These are phyloP conservation scores for Caerostris darwini DNA, from an alignment of 1,140 invertebrate genomes.

Conservation along the genomic window DNA sequence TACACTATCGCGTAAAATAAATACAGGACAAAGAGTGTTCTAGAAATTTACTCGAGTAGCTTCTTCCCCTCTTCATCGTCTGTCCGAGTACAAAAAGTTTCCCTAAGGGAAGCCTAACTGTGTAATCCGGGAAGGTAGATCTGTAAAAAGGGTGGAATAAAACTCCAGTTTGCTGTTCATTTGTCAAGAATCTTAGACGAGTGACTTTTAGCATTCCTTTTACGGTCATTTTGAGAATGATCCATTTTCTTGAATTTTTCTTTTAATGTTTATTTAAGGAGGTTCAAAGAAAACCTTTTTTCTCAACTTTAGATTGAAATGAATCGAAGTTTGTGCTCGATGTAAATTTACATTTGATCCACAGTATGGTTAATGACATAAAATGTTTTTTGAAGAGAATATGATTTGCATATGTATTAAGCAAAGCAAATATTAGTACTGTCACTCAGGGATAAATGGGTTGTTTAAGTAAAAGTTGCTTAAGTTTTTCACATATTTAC, in stretches of 20 bases:
- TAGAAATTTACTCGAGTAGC: not conserved
- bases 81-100: conserved; percentile 22
- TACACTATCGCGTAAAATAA: not conserved
- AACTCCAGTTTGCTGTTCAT: not conserved
- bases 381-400: too few species aligned
- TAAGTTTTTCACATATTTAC: too few species aligned
- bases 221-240: not conserved
- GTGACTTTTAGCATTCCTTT: not conserved
- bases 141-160: not conserved
- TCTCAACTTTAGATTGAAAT: too few species aligned
- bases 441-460: too few species aligned
- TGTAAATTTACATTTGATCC: too few species aligned
- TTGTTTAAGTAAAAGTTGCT: too few species aligned
- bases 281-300: not conserved
- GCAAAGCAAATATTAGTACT: too few species aligned
- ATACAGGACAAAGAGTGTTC: not conserved
- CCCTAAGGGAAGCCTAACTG: not conserved
- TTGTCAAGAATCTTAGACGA: not conserved
- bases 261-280: not conserved
- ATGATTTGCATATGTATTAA: too few species aligned
- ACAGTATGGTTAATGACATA: too few species aligned
- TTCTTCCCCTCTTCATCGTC: not conserved
- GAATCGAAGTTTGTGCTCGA: too few species aligned
- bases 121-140: not conserved
- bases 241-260: not conserved